These are phyloP conservation scores for Callospermophilus lateralis DNA, from an alignment of 2,113 vertebrate genomes.

Conservation along the genomic window DNA sequence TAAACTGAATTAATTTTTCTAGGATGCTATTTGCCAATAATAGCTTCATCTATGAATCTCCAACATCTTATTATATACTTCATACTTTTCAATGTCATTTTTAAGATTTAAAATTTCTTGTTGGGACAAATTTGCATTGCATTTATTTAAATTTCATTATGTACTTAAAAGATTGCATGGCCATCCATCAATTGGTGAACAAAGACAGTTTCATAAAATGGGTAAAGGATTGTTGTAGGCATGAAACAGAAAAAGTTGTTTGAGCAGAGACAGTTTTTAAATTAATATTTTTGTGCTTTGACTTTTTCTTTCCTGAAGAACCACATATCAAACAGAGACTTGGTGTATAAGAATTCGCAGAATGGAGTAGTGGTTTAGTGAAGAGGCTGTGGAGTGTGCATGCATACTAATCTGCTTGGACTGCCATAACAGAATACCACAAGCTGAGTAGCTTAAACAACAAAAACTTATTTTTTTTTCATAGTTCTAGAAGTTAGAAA, in stretches of 20 bases:
- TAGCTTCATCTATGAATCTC: background rate
- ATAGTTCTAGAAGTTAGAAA: background rate
- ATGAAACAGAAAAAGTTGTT: slow-evolving; percentile 8
- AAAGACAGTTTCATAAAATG: slow-evolving; percentile 23
- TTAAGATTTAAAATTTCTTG: background rate
- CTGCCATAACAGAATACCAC: background rate
- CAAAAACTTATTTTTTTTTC: background rate
- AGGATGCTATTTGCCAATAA: background rate
- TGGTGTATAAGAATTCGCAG: background rate
- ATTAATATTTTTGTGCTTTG: slow-evolving; percentile 37
- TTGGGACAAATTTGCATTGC: background rate
- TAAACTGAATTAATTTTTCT: slow-evolving; percentile 23
- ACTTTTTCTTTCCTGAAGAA: background rate
- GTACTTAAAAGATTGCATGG: background rate
- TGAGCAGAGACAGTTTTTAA: background rate
- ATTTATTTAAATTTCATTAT: background rate
- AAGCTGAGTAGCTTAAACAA: background rate
- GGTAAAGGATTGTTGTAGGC: background rate
- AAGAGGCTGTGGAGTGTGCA: background rate
- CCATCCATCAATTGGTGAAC: background rate
- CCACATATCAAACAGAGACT: background rate
- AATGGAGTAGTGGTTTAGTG: background rate
- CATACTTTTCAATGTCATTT: background rate
- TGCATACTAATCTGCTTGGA: background rate
- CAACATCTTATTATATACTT: background rate